These are phyloP conservation scores for Chironex yamaguchii DNA, from an alignment of 30 jellyfish, hydroid and myxozoan species.

Conservation along the genomic window DNA sequence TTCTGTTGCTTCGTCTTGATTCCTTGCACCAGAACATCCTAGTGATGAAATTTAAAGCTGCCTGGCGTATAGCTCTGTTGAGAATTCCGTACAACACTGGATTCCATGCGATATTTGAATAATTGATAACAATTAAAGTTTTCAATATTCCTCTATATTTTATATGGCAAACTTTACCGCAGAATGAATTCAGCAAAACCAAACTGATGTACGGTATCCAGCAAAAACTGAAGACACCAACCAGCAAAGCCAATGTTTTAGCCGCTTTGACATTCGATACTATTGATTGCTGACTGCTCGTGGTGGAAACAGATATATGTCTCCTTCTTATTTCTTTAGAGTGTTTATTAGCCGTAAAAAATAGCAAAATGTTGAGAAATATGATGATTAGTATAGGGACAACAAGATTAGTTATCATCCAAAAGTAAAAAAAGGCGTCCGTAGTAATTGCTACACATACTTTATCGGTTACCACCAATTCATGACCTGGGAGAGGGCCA, in stretches of 20 bases:
- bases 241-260: slow-evolving; percentile 59
- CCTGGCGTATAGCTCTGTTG: slow-evolving; percentile 54
- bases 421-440: slow-evolving; percentile 26
- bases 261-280: slow-evolving; percentile 59
- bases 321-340: not conserved
- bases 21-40: no score
- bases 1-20: no score
- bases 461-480: not conserved
- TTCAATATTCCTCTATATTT: slow-evolving; percentile 12
- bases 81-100: slow-evolving; percentile 71
- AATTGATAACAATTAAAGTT: slow-evolving; percentile 46
- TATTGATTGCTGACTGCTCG: not conserved
- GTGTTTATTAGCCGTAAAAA: not conserved
- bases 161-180: slow-evolving; percentile 41
- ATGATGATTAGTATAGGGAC: slow-evolving; percentile 50
- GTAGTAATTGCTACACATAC: not conserved
- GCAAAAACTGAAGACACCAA: slow-evolving; percentile 66
- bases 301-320: not conserved
- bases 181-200: slow-evolving; percentile 27
- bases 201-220: slow-evolving; percentile 68
- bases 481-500: not conserved
- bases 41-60: no score
- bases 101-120: slow-evolving; percentile 60
- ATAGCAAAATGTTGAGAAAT: slow-evolving; percentile 57
- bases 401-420: slow-evolving; percentile 38